Conservation (phyloP, 2,888 invertebrate genomes). For the Ferrisia virgata region DNA sequence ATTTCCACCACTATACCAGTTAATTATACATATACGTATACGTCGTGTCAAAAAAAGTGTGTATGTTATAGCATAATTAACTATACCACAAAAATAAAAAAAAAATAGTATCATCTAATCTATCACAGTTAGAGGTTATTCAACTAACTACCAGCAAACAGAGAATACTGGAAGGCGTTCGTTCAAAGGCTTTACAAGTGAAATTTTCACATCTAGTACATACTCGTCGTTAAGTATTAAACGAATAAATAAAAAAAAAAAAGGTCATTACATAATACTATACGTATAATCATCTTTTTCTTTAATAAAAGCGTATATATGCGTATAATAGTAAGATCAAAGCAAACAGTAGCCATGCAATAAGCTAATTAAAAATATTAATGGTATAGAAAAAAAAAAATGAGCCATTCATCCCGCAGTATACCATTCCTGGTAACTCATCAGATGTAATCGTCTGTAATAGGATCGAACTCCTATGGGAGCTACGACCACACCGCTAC, state of each 20-base stretch:
- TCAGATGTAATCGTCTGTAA: neutral
- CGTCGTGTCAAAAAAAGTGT: no score
- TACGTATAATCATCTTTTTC: neutral
- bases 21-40: no score
- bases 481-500: neutral
- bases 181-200: neutral
- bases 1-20: neutral
- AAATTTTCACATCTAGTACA: neutral
- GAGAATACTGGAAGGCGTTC: conserved; percentile 43
- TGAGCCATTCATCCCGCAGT: neutral
- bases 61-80: neutral
- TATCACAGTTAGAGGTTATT: conserved; percentile 31
- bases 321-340: conserved; percentile 27
- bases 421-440: neutral
- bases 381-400: neutral
- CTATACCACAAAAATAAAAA: neutral
- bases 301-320: conserved; percentile 40
- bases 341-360: conserved; percentile 41
- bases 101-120: neutral
- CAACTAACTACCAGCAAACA: conserved; percentile 39
- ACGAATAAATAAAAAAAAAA: no score
- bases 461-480: neutral
- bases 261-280: neutral
- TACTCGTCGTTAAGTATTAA: neutral
- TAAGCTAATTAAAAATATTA: conserved; percentile 42